These are phyloP conservation scores for Brachypterus glaber DNA, from an alignment of 2,888 invertebrate genomes.

Conservation along the genomic window DNA sequence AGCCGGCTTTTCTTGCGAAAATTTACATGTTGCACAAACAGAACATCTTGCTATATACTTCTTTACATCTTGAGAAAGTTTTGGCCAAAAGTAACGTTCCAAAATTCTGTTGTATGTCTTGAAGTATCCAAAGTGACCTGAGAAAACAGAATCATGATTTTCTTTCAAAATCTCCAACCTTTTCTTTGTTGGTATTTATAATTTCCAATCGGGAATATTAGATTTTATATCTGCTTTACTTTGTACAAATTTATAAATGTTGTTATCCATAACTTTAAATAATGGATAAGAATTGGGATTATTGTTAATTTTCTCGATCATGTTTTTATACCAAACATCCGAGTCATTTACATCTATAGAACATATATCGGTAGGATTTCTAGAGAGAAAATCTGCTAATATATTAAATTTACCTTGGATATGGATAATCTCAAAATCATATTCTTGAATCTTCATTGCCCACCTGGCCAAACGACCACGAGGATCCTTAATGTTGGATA, in stretches of 20 bases:
- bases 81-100: neutral
- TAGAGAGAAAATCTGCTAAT: constrained; percentile 16
- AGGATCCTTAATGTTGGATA: constrained; percentile 13
- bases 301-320: neutral
- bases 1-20: too few species aligned
- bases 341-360: neutral
- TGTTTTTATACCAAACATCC: neutral
- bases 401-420: too few species aligned
- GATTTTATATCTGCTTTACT: neutral
- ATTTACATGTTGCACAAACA: neutral
- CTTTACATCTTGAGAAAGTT: neutral
- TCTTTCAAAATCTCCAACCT: neutral
- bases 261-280: neutral
- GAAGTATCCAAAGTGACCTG: neutral
- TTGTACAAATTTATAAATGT: neutral
- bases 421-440: constrained; percentile 9
- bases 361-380: too few species aligned
- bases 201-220: neutral
- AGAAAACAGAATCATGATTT: neutral
- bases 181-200: neutral
- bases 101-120: neutral
- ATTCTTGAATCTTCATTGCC: constrained; percentile 10
- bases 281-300: neutral
- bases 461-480: constrained; percentile 12
- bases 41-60: neutral